Evolutionary conservation across 2,888 invertebrate species (phyloP).

Genomic region (Pomacea canaliculata): DNA sequence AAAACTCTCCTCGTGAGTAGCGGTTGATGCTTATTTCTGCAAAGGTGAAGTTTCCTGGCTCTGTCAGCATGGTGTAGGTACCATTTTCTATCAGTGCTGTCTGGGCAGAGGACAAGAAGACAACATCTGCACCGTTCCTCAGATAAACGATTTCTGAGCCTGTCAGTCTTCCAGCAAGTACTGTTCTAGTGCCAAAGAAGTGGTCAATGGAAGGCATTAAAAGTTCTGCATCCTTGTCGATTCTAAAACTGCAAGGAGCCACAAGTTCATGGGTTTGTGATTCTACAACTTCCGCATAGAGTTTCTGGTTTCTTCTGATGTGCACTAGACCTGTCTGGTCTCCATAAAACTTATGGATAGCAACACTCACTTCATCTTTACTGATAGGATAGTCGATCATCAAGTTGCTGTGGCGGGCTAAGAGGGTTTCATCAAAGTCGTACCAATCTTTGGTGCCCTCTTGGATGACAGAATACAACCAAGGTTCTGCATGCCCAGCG

Average conservation of each 20-base stretch:
- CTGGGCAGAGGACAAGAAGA: conserved; percentile 48
- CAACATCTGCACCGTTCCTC: conserved; percentile 44
- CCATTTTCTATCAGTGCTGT: conserved; percentile 54
- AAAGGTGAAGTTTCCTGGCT: conserved; percentile 53
- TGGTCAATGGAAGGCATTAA: conserved; percentile 47
- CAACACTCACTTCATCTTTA: conserved; percentile 35
- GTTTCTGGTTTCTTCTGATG: conserved; percentile 43
- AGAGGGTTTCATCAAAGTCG: conserved; percentile 52
- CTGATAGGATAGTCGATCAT: conserved; percentile 46
- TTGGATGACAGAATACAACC: conserved; percentile 50
- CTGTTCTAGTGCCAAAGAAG: conserved; percentile 49
- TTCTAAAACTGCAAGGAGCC: conserved; percentile 54
- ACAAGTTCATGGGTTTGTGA: conserved; percentile 51
- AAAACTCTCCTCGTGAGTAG: conserved; percentile 45
- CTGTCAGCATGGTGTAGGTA: conserved; percentile 46
- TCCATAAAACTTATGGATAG: conserved; percentile 48
- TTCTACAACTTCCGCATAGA: conserved; percentile 53
- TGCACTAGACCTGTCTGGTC: conserved; percentile 53
- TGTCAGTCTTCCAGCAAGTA: conserved; percentile 50
- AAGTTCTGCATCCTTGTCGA: conserved; percentile 47
- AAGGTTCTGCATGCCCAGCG: conserved; percentile 47
- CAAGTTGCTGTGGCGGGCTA: conserved; percentile 50
- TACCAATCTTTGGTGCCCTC: conserved; percentile 43
- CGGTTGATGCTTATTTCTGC: conserved; percentile 44
- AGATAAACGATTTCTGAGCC: conserved; percentile 47